phyloP scores from a whole-genome alignment of 2,113 vertebrate species.

The Mastomys natalensis region DNA sequence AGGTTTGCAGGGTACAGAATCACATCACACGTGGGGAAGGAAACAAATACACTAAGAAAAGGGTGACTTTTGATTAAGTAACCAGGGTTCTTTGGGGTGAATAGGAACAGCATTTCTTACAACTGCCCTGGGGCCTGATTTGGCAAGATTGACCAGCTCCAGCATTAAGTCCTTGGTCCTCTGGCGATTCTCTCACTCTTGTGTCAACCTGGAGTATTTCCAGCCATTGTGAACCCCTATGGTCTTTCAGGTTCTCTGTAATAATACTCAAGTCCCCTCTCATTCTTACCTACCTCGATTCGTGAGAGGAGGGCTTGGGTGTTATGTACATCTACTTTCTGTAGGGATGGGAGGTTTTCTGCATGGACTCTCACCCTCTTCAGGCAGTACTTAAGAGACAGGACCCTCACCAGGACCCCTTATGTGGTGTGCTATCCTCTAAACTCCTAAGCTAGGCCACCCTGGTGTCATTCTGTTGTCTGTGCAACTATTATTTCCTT shows the following conservation, averaged over 20 bases:
- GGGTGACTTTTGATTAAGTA: neutral
- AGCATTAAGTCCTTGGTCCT: neutral
- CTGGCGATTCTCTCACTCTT: neutral
- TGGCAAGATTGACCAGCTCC: neutral
- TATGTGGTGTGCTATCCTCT: neutral
- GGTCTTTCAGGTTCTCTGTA: slow-evolving; percentile 24
- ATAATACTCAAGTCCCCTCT: neutral
- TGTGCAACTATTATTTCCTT: neutral
- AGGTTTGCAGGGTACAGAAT: neutral
- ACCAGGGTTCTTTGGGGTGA: neutral
- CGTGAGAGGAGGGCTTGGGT: slow-evolving; percentile 44
- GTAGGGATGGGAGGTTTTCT: neutral
- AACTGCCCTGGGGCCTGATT: neutral
- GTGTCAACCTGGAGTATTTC: neutral
- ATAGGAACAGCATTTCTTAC: neutral
- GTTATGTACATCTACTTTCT: neutral
- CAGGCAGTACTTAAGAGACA: neutral
- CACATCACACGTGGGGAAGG: neutral
- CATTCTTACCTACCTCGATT: slow-evolving; percentile 52
- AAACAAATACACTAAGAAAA: neutral
- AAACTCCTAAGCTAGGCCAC: neutral
- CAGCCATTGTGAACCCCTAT: neutral
- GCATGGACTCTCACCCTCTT: neutral
- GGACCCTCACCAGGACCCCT: neutral
- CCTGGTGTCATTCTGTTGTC: slow-evolving; percentile 6